Evolutionary conservation across 2,797 vertebrate genomes (phyloP), one percentile per base, ranked within the genome.

Genomic region (Lagodon rhomboides): DNA sequence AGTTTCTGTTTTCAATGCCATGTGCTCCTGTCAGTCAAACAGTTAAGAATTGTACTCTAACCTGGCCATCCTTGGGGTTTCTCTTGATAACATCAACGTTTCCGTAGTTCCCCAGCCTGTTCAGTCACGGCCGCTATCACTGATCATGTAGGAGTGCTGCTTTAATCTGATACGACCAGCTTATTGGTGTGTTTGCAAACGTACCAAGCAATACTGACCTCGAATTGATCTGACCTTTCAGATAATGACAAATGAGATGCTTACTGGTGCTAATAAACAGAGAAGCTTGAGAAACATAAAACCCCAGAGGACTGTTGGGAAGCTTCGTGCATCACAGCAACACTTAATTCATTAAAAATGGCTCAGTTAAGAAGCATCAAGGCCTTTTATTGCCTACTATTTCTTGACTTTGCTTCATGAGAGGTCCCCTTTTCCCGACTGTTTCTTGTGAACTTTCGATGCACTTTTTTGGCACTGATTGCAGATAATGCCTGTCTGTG

Each of bases 381-480:
- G 4, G 46, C 13, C 38, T 7, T 38, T 3, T 38, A 38, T 38
- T 11, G 38, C 38, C 9, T 59, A 51, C 18, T 4, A 10, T 69
- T 67, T 38, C 63, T 53, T 54, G 56, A 60, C 22, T 6, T 30
- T 46, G 62, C 8, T 51, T 22, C 9, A n/a, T 12, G 27, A 64
- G 55, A 23, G 2, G 51, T 74, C 61, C 41, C 44, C 47, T 69
- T 85, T 84, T 54, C 9, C 1, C 15, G 62, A 49, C 44, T 3
- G 18, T 63, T 83, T 83, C 59, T 72, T 67, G 75, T 84, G 77
- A 89, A 89, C 82, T 77, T 85, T 66, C 1, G 3, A 2, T 17
- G 82, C 75, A 71, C 86, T 83, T 81, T 70, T 54, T 79, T 84
- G 80, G 77, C 80, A 85, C 62, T 46, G 69, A 87, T 69, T 83